These are phyloP conservation scores for Tapirus terrestris DNA, from an alignment of 2,113 vertebrate genomes.

Conservation along the genomic window DNA sequence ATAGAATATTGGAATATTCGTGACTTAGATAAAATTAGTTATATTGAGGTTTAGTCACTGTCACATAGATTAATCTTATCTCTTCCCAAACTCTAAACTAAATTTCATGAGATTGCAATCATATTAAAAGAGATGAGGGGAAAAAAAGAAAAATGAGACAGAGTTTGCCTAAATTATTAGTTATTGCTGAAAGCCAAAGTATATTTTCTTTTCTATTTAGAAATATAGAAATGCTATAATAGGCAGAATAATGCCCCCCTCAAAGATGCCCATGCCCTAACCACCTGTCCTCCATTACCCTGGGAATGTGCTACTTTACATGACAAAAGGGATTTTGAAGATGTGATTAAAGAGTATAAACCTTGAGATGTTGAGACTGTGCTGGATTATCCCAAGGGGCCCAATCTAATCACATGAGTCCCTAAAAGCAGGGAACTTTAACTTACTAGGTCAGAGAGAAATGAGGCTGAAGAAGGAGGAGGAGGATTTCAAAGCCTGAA, in stretches of 20 bases:
- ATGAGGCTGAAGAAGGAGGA: background rate
- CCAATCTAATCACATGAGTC: background rate
- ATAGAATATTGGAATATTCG: background rate
- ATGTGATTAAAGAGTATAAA: background rate
- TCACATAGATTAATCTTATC: background rate
- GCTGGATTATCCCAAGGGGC: background rate
- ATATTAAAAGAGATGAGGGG: background rate
- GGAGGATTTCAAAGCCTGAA: background rate
- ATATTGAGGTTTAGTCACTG: background rate
- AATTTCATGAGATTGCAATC: background rate
- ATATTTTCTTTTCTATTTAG: background rate
- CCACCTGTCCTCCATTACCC: background rate
- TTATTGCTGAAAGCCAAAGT: background rate
- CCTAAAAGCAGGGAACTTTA: background rate
- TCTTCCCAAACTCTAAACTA: conserved; percentile 17
- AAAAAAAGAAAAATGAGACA: background rate
- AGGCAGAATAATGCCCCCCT: background rate
- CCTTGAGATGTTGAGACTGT: background rate
- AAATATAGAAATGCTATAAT: background rate
- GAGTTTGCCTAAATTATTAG: background rate
- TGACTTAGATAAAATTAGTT: background rate
- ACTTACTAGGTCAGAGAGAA: background rate
- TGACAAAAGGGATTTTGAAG: background rate
- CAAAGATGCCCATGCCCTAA: background rate
- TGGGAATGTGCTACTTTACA: background rate